Evolutionary conservation across 2,797 vertebrate genomes (phyloP), one percentile per base, ranked within the genome.

Genomic region (Gorsachius magnificus): DNA sequence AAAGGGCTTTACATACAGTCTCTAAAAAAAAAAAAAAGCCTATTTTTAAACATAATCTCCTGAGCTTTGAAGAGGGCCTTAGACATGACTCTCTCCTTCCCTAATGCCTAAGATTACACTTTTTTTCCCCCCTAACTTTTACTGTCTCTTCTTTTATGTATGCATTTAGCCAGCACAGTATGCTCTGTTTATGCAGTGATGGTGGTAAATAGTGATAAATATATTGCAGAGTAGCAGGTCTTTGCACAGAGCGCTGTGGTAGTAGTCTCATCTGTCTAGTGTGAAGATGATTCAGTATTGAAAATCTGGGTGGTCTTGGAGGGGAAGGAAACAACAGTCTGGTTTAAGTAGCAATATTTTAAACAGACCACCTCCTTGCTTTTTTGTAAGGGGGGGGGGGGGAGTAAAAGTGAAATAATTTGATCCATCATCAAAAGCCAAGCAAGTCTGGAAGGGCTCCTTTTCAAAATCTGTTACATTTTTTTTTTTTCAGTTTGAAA

Each of bases 271-370:
- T 94, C 72, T 85, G 72, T 92, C 57, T 87, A 51, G 13, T 29
- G 48, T 21, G 77, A 54, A 93, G 36, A 94, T 65, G 45, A 56
- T 82, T 93, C 45, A 38, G 33, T 92, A 60, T 33, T 33, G 83
- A 86, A 92, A 95, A 90, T 53, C 70, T 95, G 93, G 86, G 94
- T 96, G 93, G 96, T 95, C 95, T 84, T 69, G 50, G 46, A 88
- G 36, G n/a, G 25, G 38, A 96, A 92, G 53, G 57, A 94, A 95
- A 92, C 74, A 94, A 91, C 89, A 90, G 66, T 41, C 9, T 69
- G 53, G 36, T 66, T 71, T 57, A 82, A 90, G 81, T 26, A 87
- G 76, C 58, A 91, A 4, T 71, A 64, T 81, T 96, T 94, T 89
- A 90, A 78, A 41, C 56, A 83, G 84, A 83, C 65, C 65, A 79